Evolutionary conservation across 2,888 invertebrate genomes (phyloP).

Genomic region (Melieria omissa): DNA sequence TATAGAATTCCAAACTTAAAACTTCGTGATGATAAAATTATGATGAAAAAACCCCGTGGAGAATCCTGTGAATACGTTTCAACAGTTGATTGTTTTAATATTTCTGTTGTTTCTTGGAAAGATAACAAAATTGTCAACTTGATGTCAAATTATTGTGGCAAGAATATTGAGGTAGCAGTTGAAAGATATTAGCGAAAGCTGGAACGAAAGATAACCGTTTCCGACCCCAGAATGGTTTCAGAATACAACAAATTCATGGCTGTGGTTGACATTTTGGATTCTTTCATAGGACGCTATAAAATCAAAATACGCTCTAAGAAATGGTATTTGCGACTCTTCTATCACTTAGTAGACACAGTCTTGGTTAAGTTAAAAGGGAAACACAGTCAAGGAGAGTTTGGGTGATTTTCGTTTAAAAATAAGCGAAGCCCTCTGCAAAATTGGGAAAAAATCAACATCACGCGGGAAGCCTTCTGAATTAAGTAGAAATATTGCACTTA

Average conservation of each 20-base stretch:
- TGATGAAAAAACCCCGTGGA: background rate
- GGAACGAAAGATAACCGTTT: no score
- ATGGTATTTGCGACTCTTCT: background rate
- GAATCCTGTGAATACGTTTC: constrained; percentile 17
- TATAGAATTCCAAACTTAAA: constrained; percentile 25
- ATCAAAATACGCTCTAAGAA: background rate
- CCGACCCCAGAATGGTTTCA: background rate
- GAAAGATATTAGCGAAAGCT: no score
- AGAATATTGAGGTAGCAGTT: background rate
- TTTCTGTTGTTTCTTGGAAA: constrained; percentile 23
- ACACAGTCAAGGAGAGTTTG: no score
- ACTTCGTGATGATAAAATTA: constrained; percentile 3
- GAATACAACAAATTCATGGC: background rate
- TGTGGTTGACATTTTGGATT: background rate
- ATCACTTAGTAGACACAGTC: background rate
- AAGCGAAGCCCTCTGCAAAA: no score
- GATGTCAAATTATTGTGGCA: constrained; percentile 27
- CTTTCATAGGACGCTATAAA: background rate
- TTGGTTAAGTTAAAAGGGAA: no score
- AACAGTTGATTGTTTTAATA: constrained; percentile 16
- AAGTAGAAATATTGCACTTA: no score
- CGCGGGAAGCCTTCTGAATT: no score
- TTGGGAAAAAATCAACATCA: no score
- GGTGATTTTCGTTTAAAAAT: no score
- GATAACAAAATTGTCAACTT: constrained; percentile 23